These are phyloP conservation scores for Neofelis nebulosa DNA, from an alignment of 2,113 vertebrate species.

Conservation along the genomic window DNA sequence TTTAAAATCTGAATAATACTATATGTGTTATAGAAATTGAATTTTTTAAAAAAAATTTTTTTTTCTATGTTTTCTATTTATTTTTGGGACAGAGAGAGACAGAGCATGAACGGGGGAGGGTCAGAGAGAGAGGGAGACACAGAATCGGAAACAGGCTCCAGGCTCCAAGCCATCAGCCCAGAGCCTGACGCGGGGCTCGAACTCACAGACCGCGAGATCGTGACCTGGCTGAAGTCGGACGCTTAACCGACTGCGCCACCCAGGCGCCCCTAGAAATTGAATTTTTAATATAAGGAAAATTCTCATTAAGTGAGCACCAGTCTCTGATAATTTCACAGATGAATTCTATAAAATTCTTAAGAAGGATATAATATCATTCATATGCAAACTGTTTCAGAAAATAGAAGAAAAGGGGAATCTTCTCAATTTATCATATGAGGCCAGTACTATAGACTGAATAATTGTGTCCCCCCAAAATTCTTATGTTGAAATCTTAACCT, in stretches of 20 bases:
- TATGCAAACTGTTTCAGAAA: neutral
- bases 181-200: too few relatives aligned
- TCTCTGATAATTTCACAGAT: neutral
- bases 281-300: neutral
- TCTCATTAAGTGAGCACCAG: neutral
- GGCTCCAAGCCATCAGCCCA: too few relatives aligned
- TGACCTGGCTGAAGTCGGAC: too few relatives aligned
- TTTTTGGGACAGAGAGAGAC: too few relatives aligned
- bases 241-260: too few relatives aligned
- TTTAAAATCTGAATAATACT: neutral
- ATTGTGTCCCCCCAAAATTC: neutral
- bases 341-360: neutral
- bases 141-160: too few relatives aligned
- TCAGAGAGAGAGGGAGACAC: too few relatives aligned
- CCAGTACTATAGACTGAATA: neutral
- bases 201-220: too few relatives aligned
- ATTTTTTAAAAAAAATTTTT: too few relatives aligned
- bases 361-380: neutral
- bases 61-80: too few relatives aligned
- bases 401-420: neutral
- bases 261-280: too few relatives aligned
- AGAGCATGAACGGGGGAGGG: too few relatives aligned
- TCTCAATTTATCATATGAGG: neutral
- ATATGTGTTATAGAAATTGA: neutral
- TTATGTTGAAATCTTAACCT: neutral